phyloP scores from a whole-genome alignment of 2,888 invertebrate species.

The Coremacera marginata region DNA sequence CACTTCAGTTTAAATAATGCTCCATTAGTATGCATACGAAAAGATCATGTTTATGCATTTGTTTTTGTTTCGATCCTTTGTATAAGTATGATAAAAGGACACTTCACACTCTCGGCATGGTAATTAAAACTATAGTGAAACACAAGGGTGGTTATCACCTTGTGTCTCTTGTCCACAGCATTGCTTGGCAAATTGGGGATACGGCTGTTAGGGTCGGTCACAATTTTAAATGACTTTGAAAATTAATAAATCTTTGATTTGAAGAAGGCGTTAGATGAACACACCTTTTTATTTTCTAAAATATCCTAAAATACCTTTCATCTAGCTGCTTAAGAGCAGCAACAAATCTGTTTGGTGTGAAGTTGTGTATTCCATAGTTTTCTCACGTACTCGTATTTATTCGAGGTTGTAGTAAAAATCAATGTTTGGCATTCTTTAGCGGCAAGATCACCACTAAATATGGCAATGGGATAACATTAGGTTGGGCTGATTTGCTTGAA shows the following conservation, averaged over 20 bases:
- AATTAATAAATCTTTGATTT: not conserved
- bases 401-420: not conserved
- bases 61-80: too few relatives aligned
- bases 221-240: too few relatives aligned
- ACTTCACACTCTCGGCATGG: too few relatives aligned
- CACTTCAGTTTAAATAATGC: too few relatives aligned
- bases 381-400: not conserved
- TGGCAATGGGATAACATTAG: not conserved
- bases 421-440: not conserved
- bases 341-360: not conserved
- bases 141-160: too few relatives aligned
- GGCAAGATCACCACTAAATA: not conserved
- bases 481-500: not conserved
- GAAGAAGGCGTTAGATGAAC: not conserved
- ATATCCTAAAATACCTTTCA: not conserved
- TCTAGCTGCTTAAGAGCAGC: not conserved
- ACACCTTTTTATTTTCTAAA: not conserved
- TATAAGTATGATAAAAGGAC: too few relatives aligned
- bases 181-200: not conserved
- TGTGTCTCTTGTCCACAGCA: not conserved
- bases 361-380: not conserved
- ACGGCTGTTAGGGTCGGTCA: not conserved
- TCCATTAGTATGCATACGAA: too few relatives aligned
- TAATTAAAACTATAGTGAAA: too few relatives aligned
- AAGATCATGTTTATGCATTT: too few relatives aligned